These are phyloP conservation scores for Trachythela sp. DNA, from an alignment of 64 coral and sea anemone species.

Conservation along the genomic window DNA sequence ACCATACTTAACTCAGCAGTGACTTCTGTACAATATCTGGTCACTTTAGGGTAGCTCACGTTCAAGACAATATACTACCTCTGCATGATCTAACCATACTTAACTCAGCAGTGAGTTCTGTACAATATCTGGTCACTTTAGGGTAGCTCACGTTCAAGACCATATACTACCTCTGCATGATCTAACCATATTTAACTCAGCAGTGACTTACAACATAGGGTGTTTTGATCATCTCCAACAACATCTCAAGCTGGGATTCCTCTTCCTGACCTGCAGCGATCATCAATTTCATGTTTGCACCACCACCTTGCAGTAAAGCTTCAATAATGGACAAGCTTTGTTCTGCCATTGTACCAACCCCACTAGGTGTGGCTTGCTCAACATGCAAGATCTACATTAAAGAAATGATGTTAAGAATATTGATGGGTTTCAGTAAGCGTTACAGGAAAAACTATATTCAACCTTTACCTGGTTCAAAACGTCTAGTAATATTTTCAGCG, in stretches of 20 bases:
- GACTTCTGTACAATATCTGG: no score
- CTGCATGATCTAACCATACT: no score
- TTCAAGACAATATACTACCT: no score
- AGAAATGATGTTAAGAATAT: neutral
- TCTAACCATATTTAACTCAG: neutral
- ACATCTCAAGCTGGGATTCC: constrained; percentile 82
- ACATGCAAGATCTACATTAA: constrained; percentile 50
- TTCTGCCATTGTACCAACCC: constrained; percentile 40
- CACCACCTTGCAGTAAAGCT: constrained; percentile 78
- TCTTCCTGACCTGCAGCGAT: constrained; percentile 67
- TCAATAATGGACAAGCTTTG: constrained; percentile 93
- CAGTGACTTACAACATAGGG: constrained; percentile 78
- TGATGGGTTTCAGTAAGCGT: neutral
- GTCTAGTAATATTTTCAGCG: constrained; percentile 81
- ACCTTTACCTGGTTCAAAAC: constrained; percentile 77
- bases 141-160: no score
- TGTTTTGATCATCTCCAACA: constrained; percentile 83
- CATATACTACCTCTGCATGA: no score
- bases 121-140: no score
- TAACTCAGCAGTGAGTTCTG: no score
- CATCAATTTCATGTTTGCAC: constrained; percentile 50
- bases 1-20: no score
- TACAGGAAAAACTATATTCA: neutral
- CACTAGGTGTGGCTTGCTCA: constrained; percentile 37
- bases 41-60: no score